phyloP scores from a whole-genome alignment of 35 echinoderm and acorn worm species.

The Anneissia japonica region DNA sequence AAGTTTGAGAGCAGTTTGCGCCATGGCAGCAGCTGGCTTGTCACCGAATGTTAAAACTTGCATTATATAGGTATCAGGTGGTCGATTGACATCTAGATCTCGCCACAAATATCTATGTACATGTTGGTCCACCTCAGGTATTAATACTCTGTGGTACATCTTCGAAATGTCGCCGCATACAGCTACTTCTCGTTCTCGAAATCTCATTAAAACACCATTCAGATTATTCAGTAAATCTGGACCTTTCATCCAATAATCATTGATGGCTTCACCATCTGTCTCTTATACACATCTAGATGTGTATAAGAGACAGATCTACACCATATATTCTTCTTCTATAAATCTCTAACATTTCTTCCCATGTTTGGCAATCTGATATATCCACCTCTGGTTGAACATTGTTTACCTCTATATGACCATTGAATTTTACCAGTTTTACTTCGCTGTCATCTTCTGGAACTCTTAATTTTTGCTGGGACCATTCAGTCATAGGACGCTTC shows the following conservation, averaged over 20 bases:
- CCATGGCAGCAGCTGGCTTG: conserved; percentile 44
- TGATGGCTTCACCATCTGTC: neutral
- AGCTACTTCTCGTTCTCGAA: conserved; percentile 6
- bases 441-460: too few species aligned
- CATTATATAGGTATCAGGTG: conserved; percentile 35
- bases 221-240: conserved; percentile 43
- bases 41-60: conserved; percentile 40
- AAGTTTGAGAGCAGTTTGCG: conserved; percentile 19
- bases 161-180: conserved; percentile 39
- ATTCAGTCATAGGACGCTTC: too few species aligned
- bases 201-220: conserved; percentile 38
- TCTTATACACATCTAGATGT: too few species aligned
- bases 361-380: too few species aligned
- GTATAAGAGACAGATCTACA: too few species aligned
- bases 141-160: conserved; percentile 28
- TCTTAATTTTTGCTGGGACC: too few species aligned
- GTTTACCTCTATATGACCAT: too few species aligned
- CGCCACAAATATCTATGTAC: conserved; percentile 47
- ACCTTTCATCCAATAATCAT: conserved; percentile 53
- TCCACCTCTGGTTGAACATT: too few species aligned
- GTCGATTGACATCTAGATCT: conserved; percentile 12
- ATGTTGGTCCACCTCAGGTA: conserved; percentile 49
- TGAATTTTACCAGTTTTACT: too few species aligned
- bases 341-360: too few species aligned
- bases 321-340: too few species aligned